Evolutionary conservation across 2,797 vertebrate genomes (phyloP).

Genomic region (Otolemur crassicaudatus): DNA sequence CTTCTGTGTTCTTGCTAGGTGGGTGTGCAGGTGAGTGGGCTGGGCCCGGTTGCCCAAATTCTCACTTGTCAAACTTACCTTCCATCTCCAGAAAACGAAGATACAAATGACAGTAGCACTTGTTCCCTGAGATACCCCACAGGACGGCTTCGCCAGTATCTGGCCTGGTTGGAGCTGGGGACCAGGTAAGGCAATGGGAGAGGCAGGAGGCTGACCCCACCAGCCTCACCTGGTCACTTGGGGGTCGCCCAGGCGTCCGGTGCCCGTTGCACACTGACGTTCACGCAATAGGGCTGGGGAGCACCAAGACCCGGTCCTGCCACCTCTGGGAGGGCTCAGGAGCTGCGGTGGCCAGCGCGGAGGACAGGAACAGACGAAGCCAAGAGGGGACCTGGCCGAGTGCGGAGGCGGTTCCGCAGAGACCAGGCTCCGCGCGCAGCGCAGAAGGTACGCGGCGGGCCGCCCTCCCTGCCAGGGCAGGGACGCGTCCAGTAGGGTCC

Average conservation of each 20-base stretch:
- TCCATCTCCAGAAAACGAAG: background rate
- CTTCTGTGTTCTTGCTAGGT: background rate
- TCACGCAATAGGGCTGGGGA: background rate
- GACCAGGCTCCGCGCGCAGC: constrained; percentile 59
- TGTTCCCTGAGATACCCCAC: background rate
- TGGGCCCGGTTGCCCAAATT: background rate
- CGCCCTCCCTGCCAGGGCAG: constrained; percentile 78
- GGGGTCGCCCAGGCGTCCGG: background rate
- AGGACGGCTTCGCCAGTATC: background rate
- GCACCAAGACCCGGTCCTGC: too few species aligned
- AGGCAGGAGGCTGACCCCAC: background rate
- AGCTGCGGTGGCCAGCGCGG: too few species aligned
- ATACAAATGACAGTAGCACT: background rate
- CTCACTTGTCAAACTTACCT: background rate
- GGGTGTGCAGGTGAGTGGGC: constrained; percentile 18
- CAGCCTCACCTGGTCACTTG: background rate
- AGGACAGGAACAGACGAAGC: background rate
- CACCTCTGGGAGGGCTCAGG: too few species aligned
- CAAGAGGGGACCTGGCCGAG: background rate
- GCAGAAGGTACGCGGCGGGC: constrained; percentile 68
- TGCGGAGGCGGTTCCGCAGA: background rate
- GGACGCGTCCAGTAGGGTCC: background rate
- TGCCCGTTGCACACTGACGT: background rate
- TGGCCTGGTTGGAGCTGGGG: background rate
- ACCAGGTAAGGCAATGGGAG: background rate